Evolutionary conservation across 2,888 invertebrate species (phyloP).

Genomic region (Rhaphigaster nebulosa): DNA sequence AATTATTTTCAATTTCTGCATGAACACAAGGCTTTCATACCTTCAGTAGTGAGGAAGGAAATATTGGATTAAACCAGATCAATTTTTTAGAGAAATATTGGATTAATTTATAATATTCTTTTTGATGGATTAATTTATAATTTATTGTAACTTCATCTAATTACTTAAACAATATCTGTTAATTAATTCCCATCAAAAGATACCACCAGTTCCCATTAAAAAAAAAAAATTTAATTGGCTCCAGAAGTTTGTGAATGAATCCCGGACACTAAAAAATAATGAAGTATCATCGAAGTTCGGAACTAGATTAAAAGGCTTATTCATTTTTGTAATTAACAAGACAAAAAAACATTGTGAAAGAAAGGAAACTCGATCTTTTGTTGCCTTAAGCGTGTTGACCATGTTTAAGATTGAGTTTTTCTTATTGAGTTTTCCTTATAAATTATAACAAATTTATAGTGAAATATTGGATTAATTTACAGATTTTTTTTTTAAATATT

Average conservation of each 20-base stretch:
- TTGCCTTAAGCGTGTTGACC: no score
- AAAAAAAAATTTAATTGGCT: neutral
- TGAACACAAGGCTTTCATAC: no score
- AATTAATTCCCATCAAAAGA: neutral
- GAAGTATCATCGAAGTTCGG: neutral
- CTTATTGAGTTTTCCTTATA: no score
- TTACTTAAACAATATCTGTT: neutral
- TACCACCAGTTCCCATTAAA: neutral
- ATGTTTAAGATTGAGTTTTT: no score
- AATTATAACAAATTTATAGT: neutral
- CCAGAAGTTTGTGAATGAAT: neutral
- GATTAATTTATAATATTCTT: no score
- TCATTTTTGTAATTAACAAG: neutral
- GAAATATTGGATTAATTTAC: no score
- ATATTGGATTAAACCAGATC: no score
- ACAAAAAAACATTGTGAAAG: neutral
- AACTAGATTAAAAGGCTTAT: neutral
- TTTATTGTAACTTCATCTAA: neutral
- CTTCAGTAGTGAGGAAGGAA: no score
- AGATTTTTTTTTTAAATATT: no score
- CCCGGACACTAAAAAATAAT: neutral
- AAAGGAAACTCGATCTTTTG: neutral
- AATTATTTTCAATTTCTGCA: no score
- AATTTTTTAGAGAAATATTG: no score
- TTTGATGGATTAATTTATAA: no score